Conservation (phyloP, 2,113 vertebrate genomes). For the Festucalex cinctus region DNA sequence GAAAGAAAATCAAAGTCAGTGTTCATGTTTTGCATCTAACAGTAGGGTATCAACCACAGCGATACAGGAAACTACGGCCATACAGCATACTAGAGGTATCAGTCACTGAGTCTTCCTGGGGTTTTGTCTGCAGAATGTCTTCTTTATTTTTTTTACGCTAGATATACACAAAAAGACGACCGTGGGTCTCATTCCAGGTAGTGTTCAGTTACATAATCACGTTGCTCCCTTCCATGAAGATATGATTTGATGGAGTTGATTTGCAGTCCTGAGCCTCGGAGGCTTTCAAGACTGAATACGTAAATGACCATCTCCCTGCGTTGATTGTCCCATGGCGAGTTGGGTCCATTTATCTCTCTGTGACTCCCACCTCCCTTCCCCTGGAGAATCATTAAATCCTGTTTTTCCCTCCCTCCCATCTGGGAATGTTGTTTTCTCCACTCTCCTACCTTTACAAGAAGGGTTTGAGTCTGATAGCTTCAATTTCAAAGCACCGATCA, state of each 20-base stretch:
- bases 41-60: background rate
- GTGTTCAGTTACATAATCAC: constrained; percentile 27
- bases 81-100: background rate
- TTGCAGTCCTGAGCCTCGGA: constrained; percentile 21
- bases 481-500: constrained; percentile 21
- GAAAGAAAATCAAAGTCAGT: too few species aligned
- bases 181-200: constrained; percentile 10
- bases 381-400: constrained; percentile 30
- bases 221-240: constrained; percentile 30
- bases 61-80: background rate
- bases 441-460: constrained; percentile 32
- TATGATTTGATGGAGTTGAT: constrained; percentile 46
- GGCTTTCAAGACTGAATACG: constrained; percentile 25
- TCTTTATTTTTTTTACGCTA: constrained; percentile 29
- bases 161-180: background rate
- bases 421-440: constrained; percentile 23
- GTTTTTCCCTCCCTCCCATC: constrained; percentile 31
- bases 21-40: background rate
- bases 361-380: background rate
- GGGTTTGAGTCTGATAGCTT: constrained; percentile 12
- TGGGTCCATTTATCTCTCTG: constrained; percentile 20
- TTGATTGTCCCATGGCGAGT: constrained; percentile 36
- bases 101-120: background rate
- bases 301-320: constrained; percentile 34
- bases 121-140: constrained; percentile 48